phyloP scores from a whole-genome alignment of 1,140 invertebrate species.

The Mya arenaria region DNA sequence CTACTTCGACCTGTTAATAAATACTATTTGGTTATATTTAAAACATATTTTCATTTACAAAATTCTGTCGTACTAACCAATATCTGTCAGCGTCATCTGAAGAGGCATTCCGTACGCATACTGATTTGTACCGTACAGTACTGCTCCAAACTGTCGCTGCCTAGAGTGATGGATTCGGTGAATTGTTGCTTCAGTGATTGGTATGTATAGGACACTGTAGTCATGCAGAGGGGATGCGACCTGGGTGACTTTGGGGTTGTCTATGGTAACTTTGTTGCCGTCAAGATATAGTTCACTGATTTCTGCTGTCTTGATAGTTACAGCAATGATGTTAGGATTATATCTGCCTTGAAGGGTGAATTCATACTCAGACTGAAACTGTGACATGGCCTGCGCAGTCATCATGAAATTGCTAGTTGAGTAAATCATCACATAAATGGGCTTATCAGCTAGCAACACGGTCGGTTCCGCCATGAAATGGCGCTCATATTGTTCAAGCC shows the following conservation, averaged over 20 bases:
- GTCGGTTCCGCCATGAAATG: conserved; percentile 15
- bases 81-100: background rate
- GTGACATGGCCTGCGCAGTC: background rate
- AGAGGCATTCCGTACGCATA: conserved; percentile 1
- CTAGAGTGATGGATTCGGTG: background rate
- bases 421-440: conserved; percentile 3
- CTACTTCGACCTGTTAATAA: no score
- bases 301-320: conserved; percentile 5
- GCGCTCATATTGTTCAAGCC: background rate
- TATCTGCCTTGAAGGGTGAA: background rate
- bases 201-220: background rate
- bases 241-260: background rate
- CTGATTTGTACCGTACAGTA: background rate
- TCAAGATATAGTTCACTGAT: background rate
- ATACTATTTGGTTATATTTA: no score
- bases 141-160: background rate
- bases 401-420: conserved; percentile 3
- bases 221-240: conserved; percentile 3
- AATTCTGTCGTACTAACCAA: no score
- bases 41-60: no score
- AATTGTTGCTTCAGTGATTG: background rate
- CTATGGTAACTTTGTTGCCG: background rate
- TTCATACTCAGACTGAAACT: conserved; percentile 5
- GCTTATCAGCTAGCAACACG: background rate
- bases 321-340: background rate